Evolutionary conservation across 2,888 invertebrate species (phyloP).

Genomic region (Ochropleura leucogaster): DNA sequence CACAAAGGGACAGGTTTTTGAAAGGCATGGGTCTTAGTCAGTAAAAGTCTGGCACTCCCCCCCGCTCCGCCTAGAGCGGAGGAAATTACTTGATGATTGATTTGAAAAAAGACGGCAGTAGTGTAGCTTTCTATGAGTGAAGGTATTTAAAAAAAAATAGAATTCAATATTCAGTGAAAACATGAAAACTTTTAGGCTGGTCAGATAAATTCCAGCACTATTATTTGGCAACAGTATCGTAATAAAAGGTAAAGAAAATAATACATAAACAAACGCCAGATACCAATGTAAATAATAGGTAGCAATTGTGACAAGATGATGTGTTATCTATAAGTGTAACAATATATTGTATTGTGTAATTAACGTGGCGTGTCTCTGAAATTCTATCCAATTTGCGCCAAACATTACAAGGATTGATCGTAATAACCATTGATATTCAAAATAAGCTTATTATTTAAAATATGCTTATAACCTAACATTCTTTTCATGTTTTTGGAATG

Average conservation of each 20-base stretch:
- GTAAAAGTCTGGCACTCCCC: no score
- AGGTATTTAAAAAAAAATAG: no score
- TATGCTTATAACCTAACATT: no score
- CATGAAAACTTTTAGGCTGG: not conserved
- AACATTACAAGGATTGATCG: not conserved
- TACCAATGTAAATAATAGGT: not conserved
- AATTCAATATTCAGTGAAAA: no score
- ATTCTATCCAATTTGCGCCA: not conserved
- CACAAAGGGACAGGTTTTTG: no score
- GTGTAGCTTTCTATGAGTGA: not conserved
- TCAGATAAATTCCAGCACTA: not conserved
- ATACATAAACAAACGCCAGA: constrained; percentile 4
- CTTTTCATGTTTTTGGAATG: no score
- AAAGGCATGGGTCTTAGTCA: no score
- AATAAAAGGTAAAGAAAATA: constrained; percentile 9
- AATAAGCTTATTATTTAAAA: no score
- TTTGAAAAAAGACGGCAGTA: not conserved
- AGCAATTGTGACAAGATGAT: not conserved
- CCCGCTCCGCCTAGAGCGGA: no score
- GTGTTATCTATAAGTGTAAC: not conserved
- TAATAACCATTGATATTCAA: no score
- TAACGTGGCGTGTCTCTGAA: not conserved
- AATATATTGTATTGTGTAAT: not conserved
- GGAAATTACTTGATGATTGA: no score
- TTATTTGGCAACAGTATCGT: constrained; percentile 1